Evolutionary conservation across 1,140 invertebrate genomes (phyloP).

Genomic region (Chlorops oryzae): DNA sequence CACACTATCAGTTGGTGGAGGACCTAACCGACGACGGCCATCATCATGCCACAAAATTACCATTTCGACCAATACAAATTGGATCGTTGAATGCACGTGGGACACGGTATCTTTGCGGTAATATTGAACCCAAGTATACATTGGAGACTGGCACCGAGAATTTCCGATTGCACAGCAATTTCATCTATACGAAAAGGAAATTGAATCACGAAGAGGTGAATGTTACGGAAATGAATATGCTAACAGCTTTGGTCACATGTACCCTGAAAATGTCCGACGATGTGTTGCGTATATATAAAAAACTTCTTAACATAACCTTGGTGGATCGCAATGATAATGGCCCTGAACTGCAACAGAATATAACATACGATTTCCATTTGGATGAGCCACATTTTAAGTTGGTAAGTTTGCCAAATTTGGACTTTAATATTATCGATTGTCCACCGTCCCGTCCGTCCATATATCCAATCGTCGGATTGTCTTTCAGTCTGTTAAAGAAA

Average conservation of each 20-base stretch:
- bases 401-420: slow-evolving; percentile 26
- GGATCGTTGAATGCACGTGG: slow-evolving; percentile 32
- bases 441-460: no score
- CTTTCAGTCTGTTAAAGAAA: not conserved
- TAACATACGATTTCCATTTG: slow-evolving; percentile 31
- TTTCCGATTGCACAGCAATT: slow-evolving; percentile 32
- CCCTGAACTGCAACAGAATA: slow-evolving; percentile 33
- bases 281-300: slow-evolving; percentile 24
- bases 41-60: not conserved
- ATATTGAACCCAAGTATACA: slow-evolving; percentile 24
- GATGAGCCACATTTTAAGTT: slow-evolving; percentile 38
- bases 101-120: slow-evolving; percentile 33
- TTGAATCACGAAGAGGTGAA: slow-evolving; percentile 35
- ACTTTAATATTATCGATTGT: slow-evolving; percentile 3
- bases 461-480: no score
- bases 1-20: slow-evolving; percentile 35
- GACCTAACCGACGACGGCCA: slow-evolving; percentile 7
- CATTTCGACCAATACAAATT: slow-evolving; percentile 28
- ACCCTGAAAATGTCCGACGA: slow-evolving; percentile 3
- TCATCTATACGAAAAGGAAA: slow-evolving; percentile 25
- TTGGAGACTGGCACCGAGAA: slow-evolving; percentile 25
- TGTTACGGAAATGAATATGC: slow-evolving; percentile 5
- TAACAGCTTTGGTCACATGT: slow-evolving; percentile 27
- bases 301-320: slow-evolving; percentile 26
- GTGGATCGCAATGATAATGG: slow-evolving; percentile 45